Evolutionary conservation across 1,140 invertebrate genomes (phyloP).

Genomic region (Metopolophium dirhodum): DNA sequence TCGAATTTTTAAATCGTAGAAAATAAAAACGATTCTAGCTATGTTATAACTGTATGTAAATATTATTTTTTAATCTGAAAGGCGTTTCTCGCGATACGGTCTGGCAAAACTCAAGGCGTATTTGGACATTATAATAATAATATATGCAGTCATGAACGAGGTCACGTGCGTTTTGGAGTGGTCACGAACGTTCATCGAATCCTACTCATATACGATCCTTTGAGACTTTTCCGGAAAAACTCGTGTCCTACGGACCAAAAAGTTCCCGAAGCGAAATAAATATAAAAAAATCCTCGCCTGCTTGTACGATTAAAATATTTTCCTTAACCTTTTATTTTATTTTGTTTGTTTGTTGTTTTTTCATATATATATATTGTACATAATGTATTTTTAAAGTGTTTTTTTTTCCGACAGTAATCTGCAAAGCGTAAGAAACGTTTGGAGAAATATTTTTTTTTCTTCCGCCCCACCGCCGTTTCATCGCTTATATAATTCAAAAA

Average conservation of each 20-base stretch:
- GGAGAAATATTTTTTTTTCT: slow-evolving; percentile 37
- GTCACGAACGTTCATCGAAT: slow-evolving; percentile 52
- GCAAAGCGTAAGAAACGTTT: not conserved
- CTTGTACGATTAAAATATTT: not conserved
- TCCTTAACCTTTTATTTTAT: slow-evolving; percentile 12
- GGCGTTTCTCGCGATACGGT: not conserved
- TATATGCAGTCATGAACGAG: slow-evolving; percentile 45
- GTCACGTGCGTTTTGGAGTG: slow-evolving; percentile 51
- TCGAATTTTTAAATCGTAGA: no score
- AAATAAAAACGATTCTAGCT: not conserved
- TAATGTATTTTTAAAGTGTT: slow-evolving; percentile 42
- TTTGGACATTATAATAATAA: slow-evolving; percentile 46
- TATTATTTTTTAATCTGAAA: slow-evolving; percentile 2
- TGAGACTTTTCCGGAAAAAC: slow-evolving; percentile 18
- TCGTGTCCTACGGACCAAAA: slow-evolving; percentile 21
- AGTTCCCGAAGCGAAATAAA: slow-evolving; percentile 26
- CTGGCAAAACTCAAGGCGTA: not conserved
- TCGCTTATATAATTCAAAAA: slow-evolving; percentile 28
- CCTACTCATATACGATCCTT: not conserved
- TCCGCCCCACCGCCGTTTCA: not conserved
- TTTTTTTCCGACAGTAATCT: slow-evolving; percentile 29
- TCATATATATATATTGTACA: not conserved
- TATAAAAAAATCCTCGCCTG: not conserved
- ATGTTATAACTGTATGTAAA: not conserved
- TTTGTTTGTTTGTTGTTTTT: slow-evolving; percentile 27